Base-by-base conservation (phyloP, 2,888 invertebrate species). In the Pemphredon lugubris region DNA sequence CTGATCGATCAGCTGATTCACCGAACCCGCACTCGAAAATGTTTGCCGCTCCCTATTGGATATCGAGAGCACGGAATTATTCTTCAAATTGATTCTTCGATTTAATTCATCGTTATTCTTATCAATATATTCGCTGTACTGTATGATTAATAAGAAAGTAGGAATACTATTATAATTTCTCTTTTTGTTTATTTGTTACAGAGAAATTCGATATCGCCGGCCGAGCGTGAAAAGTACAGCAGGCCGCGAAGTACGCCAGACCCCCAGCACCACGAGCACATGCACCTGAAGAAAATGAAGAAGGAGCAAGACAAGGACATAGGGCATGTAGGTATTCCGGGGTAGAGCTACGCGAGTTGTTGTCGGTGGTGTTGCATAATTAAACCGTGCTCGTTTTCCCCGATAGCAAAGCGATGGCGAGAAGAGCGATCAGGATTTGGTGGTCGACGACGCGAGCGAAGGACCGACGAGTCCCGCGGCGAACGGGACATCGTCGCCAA, bases 401-500 rank as follows among this genome's bases (percentile, higher is more conserved):
- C 86, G 90, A 74, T 90, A 94, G 93, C 95, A 95, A 86, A 95
- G 94, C 88, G 95, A 96, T 89, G 95, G 95, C 60, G 96, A 95
- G 88, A 96, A 96, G 89, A 95, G 95, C 87, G 96, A 97, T 88
- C 96, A 97, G 91, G 97, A 98, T 88, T 91, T 98, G 83, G 98
- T 98, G 71, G 98, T 98, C 21, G 98, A 98, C 90, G 98, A 96
- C 85, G 97, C 97, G 54, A 96, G 96, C 80, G 97, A 97, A 91
- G 97, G 96, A 86, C 96, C 96, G 5, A 93, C 94, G 54, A 96
- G 96, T 53, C 96, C 96, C 0, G 94, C 89, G 6, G 89, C 95
- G 83, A 95, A 95, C 84, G 96, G 96, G 13, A 96, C 96, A n/a
- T 93, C 96, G 1, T 96, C 96, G n/a, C 96, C 96, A 0, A 90